A percentile compares a stretch with the other conserved stretches of the same genome.
phyloP scores from a whole-genome alignment of 2,113 vertebrate species.

The Cheirogaleus medius region DNA sequence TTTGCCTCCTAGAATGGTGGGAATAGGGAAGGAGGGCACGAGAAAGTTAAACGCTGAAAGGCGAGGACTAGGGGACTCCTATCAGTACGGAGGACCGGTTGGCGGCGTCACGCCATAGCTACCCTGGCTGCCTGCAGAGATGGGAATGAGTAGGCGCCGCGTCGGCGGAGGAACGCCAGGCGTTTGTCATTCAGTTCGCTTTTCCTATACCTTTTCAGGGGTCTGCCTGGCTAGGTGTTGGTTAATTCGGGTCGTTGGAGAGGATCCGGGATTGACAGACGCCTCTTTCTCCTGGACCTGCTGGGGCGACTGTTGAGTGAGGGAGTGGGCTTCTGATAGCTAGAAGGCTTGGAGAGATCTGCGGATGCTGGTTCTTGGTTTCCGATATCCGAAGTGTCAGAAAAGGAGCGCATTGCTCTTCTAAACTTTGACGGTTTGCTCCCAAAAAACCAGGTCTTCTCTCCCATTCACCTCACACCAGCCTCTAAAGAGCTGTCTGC shows the following conservation, averaged over 20 bases:
- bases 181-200: background rate
- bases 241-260: background rate
- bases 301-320: background rate
- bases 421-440: background rate
- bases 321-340: background rate
- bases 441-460: background rate
- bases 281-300: background rate
- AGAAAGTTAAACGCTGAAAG: background rate
- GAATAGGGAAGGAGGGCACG: background rate
- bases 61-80: background rate
- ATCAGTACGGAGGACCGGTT: background rate
- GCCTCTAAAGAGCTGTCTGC: background rate
- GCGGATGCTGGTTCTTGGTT: background rate
- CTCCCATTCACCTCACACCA: fast-evolving
- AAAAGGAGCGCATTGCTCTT: background rate
- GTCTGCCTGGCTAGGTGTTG: background rate
- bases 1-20: background rate
- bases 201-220: no score
- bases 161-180: background rate
- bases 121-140: background rate
- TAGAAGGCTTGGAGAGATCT: background rate
- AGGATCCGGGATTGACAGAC: background rate
- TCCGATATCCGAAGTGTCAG: background rate
- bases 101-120: conserved; percentile 1
- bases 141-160: background rate